Evolutionary conservation across 2,888 invertebrate genomes (phyloP), one percentile per base, ranked within the genome.

Genomic region (Theretra japonica): DNA sequence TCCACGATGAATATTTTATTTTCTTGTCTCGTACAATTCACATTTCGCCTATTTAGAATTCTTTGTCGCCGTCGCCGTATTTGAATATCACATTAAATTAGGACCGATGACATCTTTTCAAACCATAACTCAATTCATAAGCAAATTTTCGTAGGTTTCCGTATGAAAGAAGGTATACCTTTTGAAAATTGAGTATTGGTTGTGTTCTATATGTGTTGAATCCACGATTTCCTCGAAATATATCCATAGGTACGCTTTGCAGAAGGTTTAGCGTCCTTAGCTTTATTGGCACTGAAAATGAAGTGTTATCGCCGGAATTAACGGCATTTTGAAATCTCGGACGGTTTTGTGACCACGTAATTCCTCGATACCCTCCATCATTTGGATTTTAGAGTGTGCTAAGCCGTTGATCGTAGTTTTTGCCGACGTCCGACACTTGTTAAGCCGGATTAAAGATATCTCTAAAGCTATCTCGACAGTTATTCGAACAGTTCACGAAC

Each of bases 111-210:
- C 79, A 79, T 83, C 79, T 83, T 79, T 79, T 76, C 76, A 77
- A 77, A 78, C 77, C 77, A 73, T 78, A 83, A 87, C 77, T 81
- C 83, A 82, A 87, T 86, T 84, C 85, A 79, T 82, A 86, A 84
- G 84, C 82, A 85, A 85, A 86, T 86, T 83, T 11, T 82, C 74
- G 75, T 65, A 75, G 75, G 74, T 72, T 70, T 68, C 65, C 58
- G n/a, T n/a, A 53, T 53, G 71, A 72, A 72, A 69, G 73, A 75
- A 74, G 75, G 70, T 73, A 65, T 65, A 41, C 33, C 33, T 62
- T 8, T 8, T 33, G 17, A 17, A 25, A 28, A 59, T 17, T 7
- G 6, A 28, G 28, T 60, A 28, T 30, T 30, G 60, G 60, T 30
- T 65, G 15, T 17, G 48, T 23, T 65, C 23, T 65, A 41, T 41